These are phyloP conservation scores for Agapostemon virescens DNA, from an alignment of 2,888 invertebrate species.

Conservation along the genomic window DNA sequence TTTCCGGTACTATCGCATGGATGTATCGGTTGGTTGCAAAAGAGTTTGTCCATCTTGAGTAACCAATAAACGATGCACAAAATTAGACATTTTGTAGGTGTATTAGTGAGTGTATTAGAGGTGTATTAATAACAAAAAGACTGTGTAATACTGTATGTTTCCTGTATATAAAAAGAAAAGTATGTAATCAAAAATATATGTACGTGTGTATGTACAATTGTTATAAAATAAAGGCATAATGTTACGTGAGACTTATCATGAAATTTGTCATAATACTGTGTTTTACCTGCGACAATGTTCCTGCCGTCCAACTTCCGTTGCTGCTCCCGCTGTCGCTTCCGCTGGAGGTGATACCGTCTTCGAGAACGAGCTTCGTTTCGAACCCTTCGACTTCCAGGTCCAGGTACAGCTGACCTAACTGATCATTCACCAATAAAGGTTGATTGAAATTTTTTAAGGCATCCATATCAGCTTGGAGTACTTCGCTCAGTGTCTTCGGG, in stretches of 20 bases:
- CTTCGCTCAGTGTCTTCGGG: conserved; percentile 83
- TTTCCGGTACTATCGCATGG: conserved; percentile 9
- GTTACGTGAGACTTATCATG: not conserved
- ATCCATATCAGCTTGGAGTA: conserved; percentile 84
- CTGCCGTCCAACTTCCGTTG: conserved; percentile 73
- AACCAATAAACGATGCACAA: conserved; percentile 5
- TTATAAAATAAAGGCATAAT: not conserved
- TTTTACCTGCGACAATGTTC: conserved; percentile 73
- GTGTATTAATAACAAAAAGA: conserved; percentile 11
- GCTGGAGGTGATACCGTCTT: conserved; percentile 84
- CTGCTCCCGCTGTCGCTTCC: conserved; percentile 80
- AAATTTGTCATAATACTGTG: conserved; percentile 4
- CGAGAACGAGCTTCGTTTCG: conserved; percentile 82
- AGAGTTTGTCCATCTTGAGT: conserved; percentile 15
- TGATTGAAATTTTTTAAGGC: conserved; percentile 83
- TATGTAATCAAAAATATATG: conserved; percentile 16
- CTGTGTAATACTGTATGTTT: conserved; percentile 6
- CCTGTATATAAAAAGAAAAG: no score
- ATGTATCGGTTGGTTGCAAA: conserved; percentile 8
- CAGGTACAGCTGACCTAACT: conserved; percentile 86
- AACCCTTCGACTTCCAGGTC: conserved; percentile 86
- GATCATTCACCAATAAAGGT: conserved; percentile 87
- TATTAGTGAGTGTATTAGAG: not conserved
- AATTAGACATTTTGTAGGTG: not conserved
- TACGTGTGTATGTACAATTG: not conserved